These are phyloP conservation scores for Acanthis flammea DNA, from an alignment of 2,797 vertebrate species.

Conservation along the genomic window DNA sequence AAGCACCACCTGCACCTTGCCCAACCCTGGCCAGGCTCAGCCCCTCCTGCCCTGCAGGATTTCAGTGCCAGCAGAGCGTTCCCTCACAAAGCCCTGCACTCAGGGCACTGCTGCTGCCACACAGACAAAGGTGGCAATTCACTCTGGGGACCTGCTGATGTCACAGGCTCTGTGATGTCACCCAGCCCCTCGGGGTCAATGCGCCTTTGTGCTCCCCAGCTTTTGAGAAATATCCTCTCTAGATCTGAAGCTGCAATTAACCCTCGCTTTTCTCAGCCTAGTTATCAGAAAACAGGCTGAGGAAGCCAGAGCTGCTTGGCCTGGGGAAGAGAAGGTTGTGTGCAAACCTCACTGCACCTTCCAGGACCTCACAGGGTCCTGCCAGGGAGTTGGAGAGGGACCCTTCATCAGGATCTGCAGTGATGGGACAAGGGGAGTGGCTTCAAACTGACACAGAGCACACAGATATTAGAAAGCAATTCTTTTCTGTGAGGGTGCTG, in stretches of 20 bases:
- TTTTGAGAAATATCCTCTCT: background rate
- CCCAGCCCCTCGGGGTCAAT: slow-evolving; percentile 43
- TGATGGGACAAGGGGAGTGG: background rate
- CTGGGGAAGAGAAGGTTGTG: background rate
- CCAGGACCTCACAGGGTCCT: background rate
- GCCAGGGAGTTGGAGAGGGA: background rate
- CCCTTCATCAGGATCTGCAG: background rate
- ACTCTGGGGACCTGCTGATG: slow-evolving; percentile 53
- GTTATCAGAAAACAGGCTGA: background rate
- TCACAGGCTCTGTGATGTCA: slow-evolving; percentile 58
- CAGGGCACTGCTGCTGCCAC: background rate
- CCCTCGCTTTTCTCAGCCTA: background rate
- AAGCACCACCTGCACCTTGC: background rate
- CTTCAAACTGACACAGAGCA: too few relatives aligned
- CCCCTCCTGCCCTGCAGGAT: background rate
- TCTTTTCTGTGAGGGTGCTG: background rate
- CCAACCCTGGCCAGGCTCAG: background rate
- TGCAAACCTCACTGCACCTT: background rate
- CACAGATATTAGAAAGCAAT: background rate
- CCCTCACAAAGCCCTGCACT: slow-evolving; percentile 18
- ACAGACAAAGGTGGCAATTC: slow-evolving; percentile 72
- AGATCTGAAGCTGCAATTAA: slow-evolving; percentile 36
- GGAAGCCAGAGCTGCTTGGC: background rate
- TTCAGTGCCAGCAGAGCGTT: background rate
- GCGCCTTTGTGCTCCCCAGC: slow-evolving; percentile 63